Base-by-base conservation (phyloP, 2,113 vertebrate genomes). In the Melanocharis versteri region DNA sequence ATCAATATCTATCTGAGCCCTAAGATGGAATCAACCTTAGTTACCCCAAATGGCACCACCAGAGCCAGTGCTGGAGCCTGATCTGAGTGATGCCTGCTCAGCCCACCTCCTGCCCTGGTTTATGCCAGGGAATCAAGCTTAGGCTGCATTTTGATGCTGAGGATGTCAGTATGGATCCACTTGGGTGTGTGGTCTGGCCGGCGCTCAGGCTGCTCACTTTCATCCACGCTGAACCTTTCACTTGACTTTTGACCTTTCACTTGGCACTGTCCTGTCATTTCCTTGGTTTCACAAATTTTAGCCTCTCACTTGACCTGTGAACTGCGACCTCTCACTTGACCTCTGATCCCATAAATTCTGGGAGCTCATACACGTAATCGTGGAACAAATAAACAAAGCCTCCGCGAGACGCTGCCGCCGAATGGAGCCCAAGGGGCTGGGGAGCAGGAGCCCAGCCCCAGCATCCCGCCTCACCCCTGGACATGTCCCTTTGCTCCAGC, bases 201-300 rank as follows among this genome's bases (percentile, higher is more conserved):
- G 75, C 83, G 1, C 9, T 39, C 89, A 94, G 86, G 75, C 90
- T 80, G 87, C 95, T 97, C 95, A 92, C 98, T 98, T 97, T 98
- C 97, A 98, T 97, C 97, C 94, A 65, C 3, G 1, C 54, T 83
- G 94, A 90, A 95, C 96, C 97, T 96, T 97, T 98, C 98, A 97
- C 97, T 98, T 98, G 98, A 97, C 98, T 96, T 98, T 91, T 97
- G 98, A 97, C 98, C 97, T 98, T 98, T 97, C 96, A 94, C 97
- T 97, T 98, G 98, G 97, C 96, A 97, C 96, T 98, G 94, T 98
- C 98, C 97, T 97, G 96, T 97, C 97, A 97, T 97, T 98, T 98
- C 97, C 98, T 98, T 96, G 96, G 97, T 94, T 98, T 98, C 81
- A 89, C 97, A 98, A 98, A 98, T 98, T 98, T 98, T 98, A 97